A percentile compares a stretch with the other conserved stretches of the same genome.
phyloP scores from a whole-genome alignment of 2,113 vertebrate species.

The Rhadina sibilatrix region DNA sequence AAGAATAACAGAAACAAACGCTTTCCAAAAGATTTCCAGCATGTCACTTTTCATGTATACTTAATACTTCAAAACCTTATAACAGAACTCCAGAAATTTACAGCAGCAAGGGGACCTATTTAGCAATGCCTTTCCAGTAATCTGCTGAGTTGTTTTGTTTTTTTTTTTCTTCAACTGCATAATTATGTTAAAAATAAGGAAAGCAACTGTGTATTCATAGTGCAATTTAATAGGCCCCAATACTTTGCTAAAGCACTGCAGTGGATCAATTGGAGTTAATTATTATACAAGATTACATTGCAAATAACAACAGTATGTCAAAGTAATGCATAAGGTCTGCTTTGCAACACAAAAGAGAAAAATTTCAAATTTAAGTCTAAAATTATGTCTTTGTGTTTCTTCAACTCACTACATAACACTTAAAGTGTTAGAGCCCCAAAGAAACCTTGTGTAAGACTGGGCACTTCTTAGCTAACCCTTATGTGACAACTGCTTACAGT shows the following conservation, averaged over 20 bases:
- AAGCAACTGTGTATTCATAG: slow-evolving; percentile 63
- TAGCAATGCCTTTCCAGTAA: slow-evolving; percentile 60
- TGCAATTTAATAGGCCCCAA: slow-evolving; percentile 67
- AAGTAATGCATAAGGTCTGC: slow-evolving; percentile 57
- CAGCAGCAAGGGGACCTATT: slow-evolving; percentile 54
- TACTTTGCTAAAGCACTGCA: slow-evolving; percentile 71
- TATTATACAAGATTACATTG: slow-evolving; percentile 72
- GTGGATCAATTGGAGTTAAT: slow-evolving; percentile 75
- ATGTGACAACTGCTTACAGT: neutral
- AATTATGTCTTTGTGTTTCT: slow-evolving; percentile 15
- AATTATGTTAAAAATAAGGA: slow-evolving; percentile 69
- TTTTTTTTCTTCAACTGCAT: neutral
- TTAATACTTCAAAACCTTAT: slow-evolving; percentile 48
- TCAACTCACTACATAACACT: neutral
- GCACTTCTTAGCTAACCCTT: neutral
- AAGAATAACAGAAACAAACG: slow-evolving; percentile 42
- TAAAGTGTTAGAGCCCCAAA: neutral
- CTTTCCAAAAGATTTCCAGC: slow-evolving; percentile 29
- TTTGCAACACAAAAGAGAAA: slow-evolving; percentile 24
- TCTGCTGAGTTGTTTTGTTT: neutral
- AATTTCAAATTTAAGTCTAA: slow-evolving; percentile 8
- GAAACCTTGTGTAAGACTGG: neutral
- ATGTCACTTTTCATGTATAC: slow-evolving; percentile 29
- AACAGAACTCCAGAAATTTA: slow-evolving; percentile 46
- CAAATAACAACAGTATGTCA: slow-evolving; percentile 70